These are phyloP conservation scores for Rattus rattus DNA, from an alignment of 2,113 vertebrate species.

Conservation along the genomic window DNA sequence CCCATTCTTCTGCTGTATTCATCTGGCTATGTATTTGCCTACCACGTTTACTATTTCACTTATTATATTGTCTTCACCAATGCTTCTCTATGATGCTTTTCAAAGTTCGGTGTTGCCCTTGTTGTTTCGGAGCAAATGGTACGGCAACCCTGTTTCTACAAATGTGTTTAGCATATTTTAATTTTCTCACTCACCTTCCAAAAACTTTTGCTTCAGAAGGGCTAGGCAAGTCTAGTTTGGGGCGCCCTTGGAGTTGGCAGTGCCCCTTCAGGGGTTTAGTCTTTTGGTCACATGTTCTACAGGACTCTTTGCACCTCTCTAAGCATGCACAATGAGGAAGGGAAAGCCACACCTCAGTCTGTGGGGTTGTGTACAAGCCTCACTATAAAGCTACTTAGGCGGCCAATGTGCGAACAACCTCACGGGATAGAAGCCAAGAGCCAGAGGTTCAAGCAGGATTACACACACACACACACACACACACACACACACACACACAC, in stretches of 20 bases:
- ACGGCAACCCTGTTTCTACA: neutral
- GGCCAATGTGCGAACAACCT: neutral
- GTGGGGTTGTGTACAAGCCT: neutral
- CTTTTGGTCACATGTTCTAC: neutral
- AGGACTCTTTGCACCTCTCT: neutral
- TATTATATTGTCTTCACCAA: neutral
- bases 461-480: neutral
- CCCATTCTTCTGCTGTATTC: neutral
- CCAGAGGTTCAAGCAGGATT: neutral
- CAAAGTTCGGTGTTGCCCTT: neutral
- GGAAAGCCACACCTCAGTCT: neutral
- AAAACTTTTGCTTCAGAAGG: neutral
- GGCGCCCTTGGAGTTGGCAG: neutral
- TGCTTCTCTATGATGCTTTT: neutral
- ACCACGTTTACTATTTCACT: neutral
- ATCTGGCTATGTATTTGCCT: neutral
- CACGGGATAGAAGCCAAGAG: neutral
- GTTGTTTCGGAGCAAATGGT: neutral
- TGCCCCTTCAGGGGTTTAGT: neutral
- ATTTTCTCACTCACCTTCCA: neutral
- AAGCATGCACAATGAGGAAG: neutral
- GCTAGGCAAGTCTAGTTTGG: neutral
- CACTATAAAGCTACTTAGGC: neutral
- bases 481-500: too few species aligned
- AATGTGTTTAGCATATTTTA: neutral